Evolutionary conservation across 2,797 vertebrate genomes (phyloP), one percentile per base, ranked within the genome.

Genomic region (Lagodon rhomboides): DNA sequence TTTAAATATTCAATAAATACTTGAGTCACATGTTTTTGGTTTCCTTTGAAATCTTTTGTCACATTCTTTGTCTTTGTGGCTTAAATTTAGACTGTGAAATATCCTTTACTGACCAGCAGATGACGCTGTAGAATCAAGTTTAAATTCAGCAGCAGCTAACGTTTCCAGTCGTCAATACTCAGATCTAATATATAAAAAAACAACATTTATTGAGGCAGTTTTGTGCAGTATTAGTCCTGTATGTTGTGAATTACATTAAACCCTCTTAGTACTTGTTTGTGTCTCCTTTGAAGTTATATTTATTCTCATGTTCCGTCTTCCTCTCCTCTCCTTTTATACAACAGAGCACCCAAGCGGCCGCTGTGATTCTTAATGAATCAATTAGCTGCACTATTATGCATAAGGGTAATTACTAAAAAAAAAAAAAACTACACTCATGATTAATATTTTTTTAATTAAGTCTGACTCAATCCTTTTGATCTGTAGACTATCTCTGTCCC

Each of bases 81-180:
- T 20, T 34, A 20, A 25, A 63, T 59, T 65, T 17, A 27, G 8
- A 13, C 34, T n/a, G 17, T 79, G 72, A 83, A 85, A 60, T 71
- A 22, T 38, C 44, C 17, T 25, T 58, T 13, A 34, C 16, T 64
- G 62, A 77, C 88, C 93, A 92, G 70, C 73, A 90, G 93, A 47
- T 87, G 93, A 56, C 88, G 77, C 77, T 92, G 68, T 73, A 44
- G 27, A 59, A 56, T 79, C 60, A 82, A 23, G 11, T 55, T 38
- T 34, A 8, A 27, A 77, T 15, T 58, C 22, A 65, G 59, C 38
- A n/a, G 2, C 25, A 20, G 4, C 44, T 12, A 20, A 50, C 18
- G 20, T 68, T 66, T 27, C n/a, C 27, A 53, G 73, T 56, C 17
- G 8, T 38, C 38, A 53, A 18, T 1, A 53, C 50, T 20, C 60